Conservation (phyloP, 2,113 vertebrate genomes). For the Cryptoleucopteryx plumbea region DNA sequence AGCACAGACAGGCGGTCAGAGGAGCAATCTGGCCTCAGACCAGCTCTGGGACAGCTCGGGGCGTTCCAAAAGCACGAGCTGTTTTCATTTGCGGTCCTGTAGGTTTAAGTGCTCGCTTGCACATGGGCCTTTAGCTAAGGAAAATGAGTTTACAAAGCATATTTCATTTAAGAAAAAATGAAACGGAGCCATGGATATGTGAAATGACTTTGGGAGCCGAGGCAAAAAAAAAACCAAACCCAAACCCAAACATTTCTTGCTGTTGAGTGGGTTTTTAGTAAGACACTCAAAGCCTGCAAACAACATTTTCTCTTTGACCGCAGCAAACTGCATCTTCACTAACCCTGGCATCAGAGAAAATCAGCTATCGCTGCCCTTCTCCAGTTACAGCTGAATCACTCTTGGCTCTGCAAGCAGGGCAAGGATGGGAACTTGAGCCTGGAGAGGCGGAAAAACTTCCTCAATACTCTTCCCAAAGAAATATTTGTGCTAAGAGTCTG, state of each 20-base stretch:
- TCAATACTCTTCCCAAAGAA: not conserved
- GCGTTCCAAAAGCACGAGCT: not conserved
- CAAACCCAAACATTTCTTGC: not conserved
- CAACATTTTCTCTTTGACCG: not conserved
- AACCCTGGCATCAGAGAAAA: not conserved
- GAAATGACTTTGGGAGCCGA: not conserved
- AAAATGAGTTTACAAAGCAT: not conserved
- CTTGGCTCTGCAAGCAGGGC: not conserved
- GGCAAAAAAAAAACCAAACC: not conserved
- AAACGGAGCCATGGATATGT: not conserved
- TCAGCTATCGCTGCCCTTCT: not conserved
- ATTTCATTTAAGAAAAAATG: not conserved
- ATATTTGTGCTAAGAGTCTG: not conserved
- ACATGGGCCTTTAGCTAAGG: not conserved
- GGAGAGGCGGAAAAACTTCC: not conserved
- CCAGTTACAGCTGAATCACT: not conserved
- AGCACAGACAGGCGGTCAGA: rapidly evolving
- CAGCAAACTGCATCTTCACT: not conserved
- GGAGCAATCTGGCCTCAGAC: not conserved
- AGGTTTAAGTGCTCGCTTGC: not conserved
- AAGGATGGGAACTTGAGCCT: not conserved
- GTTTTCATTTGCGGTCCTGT: not conserved
- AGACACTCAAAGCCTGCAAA: not conserved
- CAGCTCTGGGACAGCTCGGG: not conserved
- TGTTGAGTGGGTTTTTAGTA: not conserved